phyloP scores from a whole-genome alignment of 2,113 vertebrate genomes.

The Enhydra lutris region DNA sequence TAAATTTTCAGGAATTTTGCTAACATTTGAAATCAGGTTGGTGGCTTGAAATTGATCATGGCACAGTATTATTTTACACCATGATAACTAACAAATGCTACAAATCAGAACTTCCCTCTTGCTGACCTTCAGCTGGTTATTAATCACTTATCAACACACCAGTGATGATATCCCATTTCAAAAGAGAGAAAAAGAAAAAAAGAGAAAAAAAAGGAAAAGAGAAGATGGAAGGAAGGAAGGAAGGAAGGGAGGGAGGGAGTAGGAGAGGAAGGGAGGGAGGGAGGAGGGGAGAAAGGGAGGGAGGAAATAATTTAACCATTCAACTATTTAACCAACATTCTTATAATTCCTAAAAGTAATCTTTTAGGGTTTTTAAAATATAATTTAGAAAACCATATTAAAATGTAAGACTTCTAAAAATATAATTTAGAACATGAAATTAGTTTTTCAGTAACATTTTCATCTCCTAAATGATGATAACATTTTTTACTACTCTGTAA shows the following conservation, averaged over 20 bases:
- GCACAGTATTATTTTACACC: neutral
- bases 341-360: neutral
- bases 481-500: neutral
- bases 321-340: neutral
- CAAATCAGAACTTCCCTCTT: neutral
- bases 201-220: neutral
- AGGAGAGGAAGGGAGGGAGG: rapidly evolving
- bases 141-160: neutral
- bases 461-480: neutral
- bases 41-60: neutral
- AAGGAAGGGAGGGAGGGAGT: no score
- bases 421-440: neutral
- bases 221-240: neutral
- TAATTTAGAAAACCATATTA: neutral
- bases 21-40: neutral
- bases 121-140: neutral
- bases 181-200: neutral
- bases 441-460: neutral
- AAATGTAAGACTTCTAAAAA: neutral
- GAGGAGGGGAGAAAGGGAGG: rapidly evolving
- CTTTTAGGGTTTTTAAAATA: neutral
- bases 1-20: neutral
- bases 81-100: neutral
- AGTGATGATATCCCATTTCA: neutral
- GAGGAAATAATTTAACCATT: neutral